Conservation (phyloP, 2,113 vertebrate species). For the Fulmarus glacialis region DNA sequence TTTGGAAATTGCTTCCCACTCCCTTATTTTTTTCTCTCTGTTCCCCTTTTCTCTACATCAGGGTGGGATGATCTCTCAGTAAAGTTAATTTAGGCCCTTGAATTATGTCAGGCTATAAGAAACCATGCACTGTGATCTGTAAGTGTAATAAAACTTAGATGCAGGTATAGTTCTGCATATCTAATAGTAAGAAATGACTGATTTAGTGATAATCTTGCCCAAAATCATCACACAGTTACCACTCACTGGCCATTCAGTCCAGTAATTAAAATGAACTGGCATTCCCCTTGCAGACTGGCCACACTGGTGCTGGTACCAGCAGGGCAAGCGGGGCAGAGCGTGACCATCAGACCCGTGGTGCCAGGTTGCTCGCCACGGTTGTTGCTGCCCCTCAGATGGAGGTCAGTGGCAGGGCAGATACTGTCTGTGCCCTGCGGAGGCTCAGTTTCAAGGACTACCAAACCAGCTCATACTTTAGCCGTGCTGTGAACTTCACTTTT, state of each 20-base stretch:
- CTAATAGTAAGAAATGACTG: neutral
- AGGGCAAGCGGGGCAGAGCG: neutral
- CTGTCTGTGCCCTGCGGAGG: rapidly evolving
- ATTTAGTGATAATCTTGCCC: neutral
- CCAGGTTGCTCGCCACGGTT: neutral
- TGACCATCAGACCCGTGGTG: rapidly evolving
- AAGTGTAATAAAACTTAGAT: neutral
- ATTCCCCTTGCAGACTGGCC: neutral
- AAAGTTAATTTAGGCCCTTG: neutral
- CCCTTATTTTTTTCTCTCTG: neutral
- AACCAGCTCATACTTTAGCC: neutral
- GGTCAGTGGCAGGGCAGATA: neutral
- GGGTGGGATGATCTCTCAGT: neutral
- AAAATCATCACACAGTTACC: neutral
- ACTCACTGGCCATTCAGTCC: rapidly evolving
- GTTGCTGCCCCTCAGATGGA: neutral
- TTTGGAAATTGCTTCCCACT: neutral
- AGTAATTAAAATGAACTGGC: neutral
- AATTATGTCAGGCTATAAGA: neutral
- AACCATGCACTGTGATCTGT: neutral
- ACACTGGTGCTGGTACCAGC: neutral
- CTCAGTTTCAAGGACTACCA: neutral
- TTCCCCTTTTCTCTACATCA: neutral
- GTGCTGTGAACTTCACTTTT: neutral
- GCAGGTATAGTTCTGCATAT: neutral